These are phyloP conservation scores for Globia sparganii DNA, from an alignment of 2,888 invertebrate genomes.

Conservation along the genomic window DNA sequence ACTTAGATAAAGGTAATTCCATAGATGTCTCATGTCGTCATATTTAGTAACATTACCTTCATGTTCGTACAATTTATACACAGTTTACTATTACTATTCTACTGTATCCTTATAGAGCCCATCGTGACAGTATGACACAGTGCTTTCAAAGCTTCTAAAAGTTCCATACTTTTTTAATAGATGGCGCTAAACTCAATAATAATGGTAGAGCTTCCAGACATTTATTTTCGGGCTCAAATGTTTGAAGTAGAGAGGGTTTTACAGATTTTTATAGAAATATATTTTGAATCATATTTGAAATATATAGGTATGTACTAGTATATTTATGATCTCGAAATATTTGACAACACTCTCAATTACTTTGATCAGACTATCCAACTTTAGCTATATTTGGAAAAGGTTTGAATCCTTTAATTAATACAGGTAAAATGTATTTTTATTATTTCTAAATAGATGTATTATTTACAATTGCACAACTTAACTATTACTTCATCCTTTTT, in stretches of 20 bases:
- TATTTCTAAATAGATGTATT: no score
- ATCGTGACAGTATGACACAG: not conserved
- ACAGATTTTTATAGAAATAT: not conserved
- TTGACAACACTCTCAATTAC: not conserved
- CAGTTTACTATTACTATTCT: no score
- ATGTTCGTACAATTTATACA: no score
- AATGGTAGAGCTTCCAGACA: not conserved
- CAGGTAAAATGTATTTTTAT: not conserved
- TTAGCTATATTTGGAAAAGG: not conserved
- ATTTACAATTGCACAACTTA: not conserved
- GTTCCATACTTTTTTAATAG: constrained; percentile 49
- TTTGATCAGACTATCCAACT: no score
- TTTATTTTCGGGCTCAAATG: not conserved
- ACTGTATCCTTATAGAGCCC: not conserved
- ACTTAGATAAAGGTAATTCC: not conserved
- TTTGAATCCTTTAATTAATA: not conserved
- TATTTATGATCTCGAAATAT: not conserved
- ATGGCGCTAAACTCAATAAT: constrained; percentile 56
- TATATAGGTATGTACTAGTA: no score
- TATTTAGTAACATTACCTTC: no score
- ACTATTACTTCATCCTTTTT: not conserved
- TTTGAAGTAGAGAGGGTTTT: not conserved
- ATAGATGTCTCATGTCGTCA: not conserved
- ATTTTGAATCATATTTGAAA: not conserved
- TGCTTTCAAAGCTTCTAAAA: constrained; percentile 54